phyloP scores from a whole-genome alignment of 2,888 invertebrate genomes.

The Xestia c-nigrum region DNA sequence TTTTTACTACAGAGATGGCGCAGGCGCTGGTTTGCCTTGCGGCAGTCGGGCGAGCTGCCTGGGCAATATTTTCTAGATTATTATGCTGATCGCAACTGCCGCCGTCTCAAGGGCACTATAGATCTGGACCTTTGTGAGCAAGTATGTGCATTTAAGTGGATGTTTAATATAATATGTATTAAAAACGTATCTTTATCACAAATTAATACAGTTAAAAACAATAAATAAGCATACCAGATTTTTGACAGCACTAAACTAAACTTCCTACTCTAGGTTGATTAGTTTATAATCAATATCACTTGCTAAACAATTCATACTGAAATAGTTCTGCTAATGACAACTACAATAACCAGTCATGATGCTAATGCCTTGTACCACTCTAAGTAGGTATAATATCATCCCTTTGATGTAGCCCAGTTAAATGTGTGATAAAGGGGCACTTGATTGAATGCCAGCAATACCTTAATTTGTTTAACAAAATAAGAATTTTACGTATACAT shows the following conservation, averaged over 20 bases:
- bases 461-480: background rate
- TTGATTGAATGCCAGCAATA: background rate
- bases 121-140: slow-evolving; percentile 99
- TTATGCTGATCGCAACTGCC: slow-evolving; percentile 96
- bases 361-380: background rate
- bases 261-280: background rate
- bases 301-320: background rate
- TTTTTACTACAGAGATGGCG: slow-evolving; percentile 95
- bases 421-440: background rate
- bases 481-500: background rate
- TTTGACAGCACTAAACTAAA: background rate
- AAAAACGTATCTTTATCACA: background rate
- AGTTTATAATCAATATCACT: background rate
- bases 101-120: slow-evolving; percentile 96
- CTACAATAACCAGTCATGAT: background rate
- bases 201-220: background rate
- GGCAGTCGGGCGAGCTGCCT: slow-evolving; percentile 97
- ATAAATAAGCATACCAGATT: background rate
- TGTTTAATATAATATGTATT: slow-evolving; percentile 9
- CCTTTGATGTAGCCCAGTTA: background rate
- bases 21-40: slow-evolving; percentile 97
- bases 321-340: background rate
- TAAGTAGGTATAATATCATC: background rate
- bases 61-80: slow-evolving; percentile 98
- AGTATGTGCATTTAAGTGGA: slow-evolving; percentile 86